phyloP scores from a whole-genome alignment of 2,888 invertebrate genomes.

The Congeria kusceri region DNA sequence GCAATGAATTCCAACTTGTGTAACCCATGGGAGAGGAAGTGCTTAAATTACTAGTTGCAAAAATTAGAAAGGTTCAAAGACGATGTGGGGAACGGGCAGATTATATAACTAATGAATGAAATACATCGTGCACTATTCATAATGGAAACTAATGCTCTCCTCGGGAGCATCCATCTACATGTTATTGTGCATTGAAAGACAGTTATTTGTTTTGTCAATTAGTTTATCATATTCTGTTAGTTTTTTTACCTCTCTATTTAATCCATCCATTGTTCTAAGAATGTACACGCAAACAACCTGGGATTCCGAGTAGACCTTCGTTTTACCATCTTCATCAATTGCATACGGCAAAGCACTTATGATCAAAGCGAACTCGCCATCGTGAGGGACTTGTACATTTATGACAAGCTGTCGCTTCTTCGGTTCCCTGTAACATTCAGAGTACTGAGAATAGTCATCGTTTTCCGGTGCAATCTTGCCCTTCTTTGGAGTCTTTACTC shows the following conservation, averaged over 20 bases:
- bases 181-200: too few species aligned
- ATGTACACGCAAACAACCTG: constrained; percentile 44
- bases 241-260: constrained; percentile 37
- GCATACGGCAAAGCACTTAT: constrained; percentile 19
- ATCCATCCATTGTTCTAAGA: constrained; percentile 26
- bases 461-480: constrained; percentile 6
- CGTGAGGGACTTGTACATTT: constrained; percentile 32
- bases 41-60: too few species aligned
- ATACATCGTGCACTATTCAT: too few species aligned
- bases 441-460: constrained; percentile 23
- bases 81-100: too few species aligned
- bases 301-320: constrained; percentile 8
- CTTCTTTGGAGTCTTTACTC: constrained; percentile 12
- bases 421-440: constrained; percentile 19
- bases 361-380: constrained; percentile 51
- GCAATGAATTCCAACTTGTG: too few species aligned
- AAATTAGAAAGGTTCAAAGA: too few species aligned
- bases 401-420: constrained; percentile 30
- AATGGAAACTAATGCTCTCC: too few species aligned
- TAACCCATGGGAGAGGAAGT: too few species aligned
- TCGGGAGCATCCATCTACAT: too few species aligned
- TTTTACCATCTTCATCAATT: constrained; percentile 16
- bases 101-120: too few species aligned
- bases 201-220: too few species aligned
- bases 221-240: too few species aligned